Evolutionary conservation across 2,888 invertebrate species (phyloP).

Genomic region (Dryadula phaetusa): DNA sequence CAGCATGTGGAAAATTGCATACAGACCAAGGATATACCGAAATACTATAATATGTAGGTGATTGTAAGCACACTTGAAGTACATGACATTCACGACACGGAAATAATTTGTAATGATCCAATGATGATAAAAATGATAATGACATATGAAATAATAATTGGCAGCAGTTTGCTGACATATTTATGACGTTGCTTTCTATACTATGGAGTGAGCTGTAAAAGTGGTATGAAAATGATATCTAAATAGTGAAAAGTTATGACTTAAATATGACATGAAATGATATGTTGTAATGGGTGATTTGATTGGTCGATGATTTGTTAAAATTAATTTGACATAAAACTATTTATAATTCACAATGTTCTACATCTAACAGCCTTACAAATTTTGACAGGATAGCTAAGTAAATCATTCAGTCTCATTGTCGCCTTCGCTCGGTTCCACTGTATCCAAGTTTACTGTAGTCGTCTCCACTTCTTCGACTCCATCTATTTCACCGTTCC

Average conservation of each 20-base stretch:
- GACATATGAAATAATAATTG: not conserved
- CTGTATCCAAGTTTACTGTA: conserved; percentile 41
- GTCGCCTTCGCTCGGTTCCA: conserved; percentile 56
- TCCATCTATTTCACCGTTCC: conserved; percentile 42
- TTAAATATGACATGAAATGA: too few species aligned
- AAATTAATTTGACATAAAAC: not conserved
- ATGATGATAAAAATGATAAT: not conserved
- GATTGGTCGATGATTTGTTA: not conserved
- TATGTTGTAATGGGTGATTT: too few species aligned
- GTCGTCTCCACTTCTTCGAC: conserved; percentile 38
- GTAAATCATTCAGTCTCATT: conserved; percentile 63
- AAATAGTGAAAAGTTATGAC: not conserved
- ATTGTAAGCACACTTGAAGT: too few species aligned
- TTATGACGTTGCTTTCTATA: not conserved
- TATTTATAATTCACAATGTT: not conserved
- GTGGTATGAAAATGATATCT: not conserved
- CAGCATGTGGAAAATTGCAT: too few species aligned
- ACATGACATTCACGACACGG: too few species aligned
- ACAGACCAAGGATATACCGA: too few species aligned
- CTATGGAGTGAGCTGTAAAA: too few species aligned
- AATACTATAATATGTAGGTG: too few species aligned
- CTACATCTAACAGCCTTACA: not conserved
- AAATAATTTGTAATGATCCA: too few species aligned
- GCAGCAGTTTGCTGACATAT: not conserved
- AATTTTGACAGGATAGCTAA: not conserved